Conservation (phyloP, 2,797 vertebrate species). For the Poecilia wingei region DNA sequence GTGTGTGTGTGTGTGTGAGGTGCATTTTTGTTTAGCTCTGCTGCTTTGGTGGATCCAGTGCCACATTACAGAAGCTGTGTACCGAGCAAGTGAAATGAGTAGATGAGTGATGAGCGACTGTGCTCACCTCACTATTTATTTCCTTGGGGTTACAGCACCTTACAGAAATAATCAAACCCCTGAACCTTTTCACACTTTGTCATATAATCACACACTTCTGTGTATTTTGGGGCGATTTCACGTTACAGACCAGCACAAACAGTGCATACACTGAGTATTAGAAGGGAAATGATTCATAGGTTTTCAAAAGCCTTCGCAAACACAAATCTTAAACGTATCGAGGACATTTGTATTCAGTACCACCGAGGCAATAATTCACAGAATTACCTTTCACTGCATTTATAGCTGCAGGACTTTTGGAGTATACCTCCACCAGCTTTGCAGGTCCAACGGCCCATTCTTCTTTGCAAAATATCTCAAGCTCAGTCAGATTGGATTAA, state of each 20-base stretch:
- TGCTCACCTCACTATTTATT: conserved; percentile 30
- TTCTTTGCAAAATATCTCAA: not conserved
- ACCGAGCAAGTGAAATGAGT: not conserved
- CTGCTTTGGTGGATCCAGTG: conserved; percentile 11
- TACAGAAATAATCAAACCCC: conserved; percentile 5
- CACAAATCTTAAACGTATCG: not conserved
- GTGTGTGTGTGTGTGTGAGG: not conserved
- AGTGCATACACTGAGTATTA: not conserved
- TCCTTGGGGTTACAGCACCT: conserved; percentile 25
- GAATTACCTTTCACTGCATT: not conserved
- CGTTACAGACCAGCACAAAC: not conserved
- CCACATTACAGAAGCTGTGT: conserved; percentile 15
- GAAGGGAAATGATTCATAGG: not conserved
- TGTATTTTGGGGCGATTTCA: not conserved
- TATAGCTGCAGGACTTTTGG: not conserved
- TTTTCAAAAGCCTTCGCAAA: not conserved
- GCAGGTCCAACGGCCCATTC: not conserved
- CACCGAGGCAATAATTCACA: not conserved
- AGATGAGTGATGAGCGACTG: conserved; percentile 30
- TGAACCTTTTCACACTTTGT: not conserved
- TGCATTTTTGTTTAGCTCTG: not conserved
- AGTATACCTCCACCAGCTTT: not conserved
- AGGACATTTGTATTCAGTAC: not conserved
- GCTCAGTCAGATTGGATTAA: not conserved
- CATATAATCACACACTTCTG: not conserved